phyloP scores from a whole-genome alignment of 2,113 vertebrate species.

The Echinops telfairi region DNA sequence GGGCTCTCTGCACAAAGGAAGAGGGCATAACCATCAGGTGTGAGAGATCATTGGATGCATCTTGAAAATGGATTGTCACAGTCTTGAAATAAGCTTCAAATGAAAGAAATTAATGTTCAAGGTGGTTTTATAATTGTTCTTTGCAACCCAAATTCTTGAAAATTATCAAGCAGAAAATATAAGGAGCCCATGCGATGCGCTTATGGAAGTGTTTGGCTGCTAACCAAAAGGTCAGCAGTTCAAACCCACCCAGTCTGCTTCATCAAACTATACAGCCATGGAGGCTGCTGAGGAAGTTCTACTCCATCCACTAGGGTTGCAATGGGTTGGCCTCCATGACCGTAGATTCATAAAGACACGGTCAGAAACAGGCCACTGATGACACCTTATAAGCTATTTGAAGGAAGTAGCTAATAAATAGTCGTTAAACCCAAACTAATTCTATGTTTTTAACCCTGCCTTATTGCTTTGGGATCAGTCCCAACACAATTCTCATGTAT shows the following conservation, averaged over 20 bases:
- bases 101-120: background rate
- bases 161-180: constrained; percentile 10
- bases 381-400: background rate
- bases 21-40: too few species aligned
- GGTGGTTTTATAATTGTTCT: constrained; percentile 8
- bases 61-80: background rate
- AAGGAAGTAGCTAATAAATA: background rate
- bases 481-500: constrained; percentile 2
- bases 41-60: too few species aligned
- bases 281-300: background rate
- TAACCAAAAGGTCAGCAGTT: background rate
- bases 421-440: constrained; percentile 18
- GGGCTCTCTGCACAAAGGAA: too few species aligned
- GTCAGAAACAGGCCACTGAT: background rate
- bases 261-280: background rate
- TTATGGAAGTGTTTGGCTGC: background rate
- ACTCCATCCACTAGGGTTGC: too few species aligned
- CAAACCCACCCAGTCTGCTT: background rate
- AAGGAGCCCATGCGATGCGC: too few species aligned
- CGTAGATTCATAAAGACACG: background rate
- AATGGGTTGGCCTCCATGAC: too few species aligned
- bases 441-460: background rate
- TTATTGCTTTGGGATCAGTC: constrained; percentile 34
- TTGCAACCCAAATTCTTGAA: background rate
- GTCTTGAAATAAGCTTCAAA: constrained; percentile 33